Evolutionary conservation across 2,797 vertebrate genomes (phyloP), one percentile per base, ranked within the genome.

Genomic region (Acanthornis magna): DNA sequence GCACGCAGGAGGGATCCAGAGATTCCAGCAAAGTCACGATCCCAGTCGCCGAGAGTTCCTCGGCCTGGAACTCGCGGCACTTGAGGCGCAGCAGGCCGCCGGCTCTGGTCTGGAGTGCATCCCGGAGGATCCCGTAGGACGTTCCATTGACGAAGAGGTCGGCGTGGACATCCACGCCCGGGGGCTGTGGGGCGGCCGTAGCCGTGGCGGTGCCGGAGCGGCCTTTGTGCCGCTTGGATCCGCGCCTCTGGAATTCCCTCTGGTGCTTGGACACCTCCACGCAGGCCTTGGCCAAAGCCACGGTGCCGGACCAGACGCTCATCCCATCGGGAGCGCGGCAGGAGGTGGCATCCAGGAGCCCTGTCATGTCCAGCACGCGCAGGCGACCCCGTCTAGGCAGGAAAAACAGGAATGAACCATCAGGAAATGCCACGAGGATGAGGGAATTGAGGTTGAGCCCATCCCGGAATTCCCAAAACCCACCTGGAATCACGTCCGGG

Each of bases 111-210:
- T 78, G 97, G 5, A 99, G 97, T 1, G 98, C 99, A 1, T 97
- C 96, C 0, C 97, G 98, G 7, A 99, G 97, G 54, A 99, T 98
- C 9, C 98, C 96, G 36, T 98, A 99, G 12, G 99, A 99, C 1
- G 98, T 98, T 19, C 98, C 97, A 30, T 99, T 99, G 42, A 99
- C 98, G 15, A 99, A 99, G 11, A 99, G 97, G 81, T 99, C 99
- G 8, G 98, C 97, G 5, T 97, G 98, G 40, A 99, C 96, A 0
- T 98, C 97, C 62, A 99, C 96, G 0, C 29, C 5, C 1, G 77
- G 1, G 0, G 95, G 54, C 5, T 40, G 90, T 38, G 87, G 53
- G 3, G 58, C 11, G 38, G 38, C 38, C 38, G 38, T 13, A 12
- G 38, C 58, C 30, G 58, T 51, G 36, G 27, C 5, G 42, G 40